Base-by-base conservation (phyloP, 1,140 invertebrate species). In the Samia ricini region DNA sequence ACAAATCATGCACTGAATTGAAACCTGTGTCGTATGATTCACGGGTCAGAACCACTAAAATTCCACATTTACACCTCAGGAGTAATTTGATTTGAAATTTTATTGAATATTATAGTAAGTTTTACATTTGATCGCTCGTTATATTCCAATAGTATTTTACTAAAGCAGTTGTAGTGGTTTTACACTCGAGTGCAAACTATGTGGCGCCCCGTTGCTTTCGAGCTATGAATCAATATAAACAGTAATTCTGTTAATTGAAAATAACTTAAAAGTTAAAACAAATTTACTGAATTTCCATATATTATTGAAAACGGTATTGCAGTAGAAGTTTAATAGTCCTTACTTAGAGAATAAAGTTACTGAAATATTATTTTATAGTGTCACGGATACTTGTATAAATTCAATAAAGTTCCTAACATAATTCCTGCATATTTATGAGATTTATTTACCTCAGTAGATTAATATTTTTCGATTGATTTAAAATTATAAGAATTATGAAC, bases 31-130 rank as follows among this genome's bases (percentile, higher is more conserved):
- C 66, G 64, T 75, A 72, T 83, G 78, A 83, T 81, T 81, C 82
- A 85, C 65, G 56, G 67, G 60, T 61, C 66, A 73, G 55, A 56
- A n/a, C 70, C 62, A 85, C 74, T 77, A 79, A 79, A 83, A 74
- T 62, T 58, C 62, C 55, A 74, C 71, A 42, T 88, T 85, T 85
- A 84, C 74, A 64, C 69, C 71, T 73, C 61, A 62, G 75, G 80
- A 82, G 79, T 73, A 83, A 84, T 84, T 85, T 79, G 83, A 89
- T 84, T 86, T 80, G 63, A 77, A 81, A 80, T 85, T 87, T 86
- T 85, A 87, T 77, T 85, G 78, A 79, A 79, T 83, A 84, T 85
- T 86, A 86, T 82, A 85, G 72, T 88, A 81, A 81, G 76, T 76
- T 81, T 81, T 83, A 81, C 74, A 70, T 84, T 77, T 78, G 76